Percentiles rank a stretch among this genome's conserved stretches.
Evolutionary conservation across 1,140 invertebrate species (phyloP).

Genomic region (Colletes gigas): DNA sequence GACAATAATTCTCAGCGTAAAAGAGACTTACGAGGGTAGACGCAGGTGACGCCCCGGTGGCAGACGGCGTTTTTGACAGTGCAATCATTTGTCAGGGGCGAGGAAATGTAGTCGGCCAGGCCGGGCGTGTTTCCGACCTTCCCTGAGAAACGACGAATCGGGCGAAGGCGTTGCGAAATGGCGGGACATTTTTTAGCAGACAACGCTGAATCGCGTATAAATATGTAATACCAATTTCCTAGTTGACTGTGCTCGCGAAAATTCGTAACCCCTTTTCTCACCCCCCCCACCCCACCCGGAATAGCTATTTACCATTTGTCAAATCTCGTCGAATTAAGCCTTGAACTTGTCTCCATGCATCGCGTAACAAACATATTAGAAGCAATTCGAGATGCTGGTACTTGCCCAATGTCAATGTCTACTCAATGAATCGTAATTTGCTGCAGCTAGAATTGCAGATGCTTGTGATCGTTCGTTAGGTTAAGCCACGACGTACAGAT

Average conservation of each 20-base stretch:
- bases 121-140: not conserved
- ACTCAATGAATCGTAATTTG: not conserved
- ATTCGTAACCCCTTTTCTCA: not conserved
- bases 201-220: slow-evolving; percentile 53
- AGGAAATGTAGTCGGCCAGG: slow-evolving; percentile 19
- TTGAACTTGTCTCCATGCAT: not conserved
- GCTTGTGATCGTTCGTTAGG: not conserved
- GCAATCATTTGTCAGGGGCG: slow-evolving; percentile 59
- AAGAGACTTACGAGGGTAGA: slow-evolving; percentile 49
- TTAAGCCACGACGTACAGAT: not conserved
- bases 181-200: slow-evolving; percentile 46
- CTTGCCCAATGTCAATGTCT: not conserved
- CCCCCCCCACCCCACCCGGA: no score
- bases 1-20: slow-evolving; percentile 43
- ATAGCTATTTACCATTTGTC: slow-evolving; percentile 15
- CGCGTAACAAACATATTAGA: not conserved
- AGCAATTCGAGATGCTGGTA: not conserved
- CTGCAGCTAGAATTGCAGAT: not conserved
- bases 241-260: not conserved
- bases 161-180: slow-evolving; percentile 34
- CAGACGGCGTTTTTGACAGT: slow-evolving; percentile 58
- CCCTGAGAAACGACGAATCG: slow-evolving; percentile 26
- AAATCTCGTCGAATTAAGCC: slow-evolving; percentile 35
- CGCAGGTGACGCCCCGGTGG: slow-evolving; percentile 54
- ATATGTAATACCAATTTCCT: slow-evolving; percentile 52